Base-by-base conservation (phyloP, 37 sponge, comb jelly and placozoan genomes). In the Ianthella basta region DNA sequence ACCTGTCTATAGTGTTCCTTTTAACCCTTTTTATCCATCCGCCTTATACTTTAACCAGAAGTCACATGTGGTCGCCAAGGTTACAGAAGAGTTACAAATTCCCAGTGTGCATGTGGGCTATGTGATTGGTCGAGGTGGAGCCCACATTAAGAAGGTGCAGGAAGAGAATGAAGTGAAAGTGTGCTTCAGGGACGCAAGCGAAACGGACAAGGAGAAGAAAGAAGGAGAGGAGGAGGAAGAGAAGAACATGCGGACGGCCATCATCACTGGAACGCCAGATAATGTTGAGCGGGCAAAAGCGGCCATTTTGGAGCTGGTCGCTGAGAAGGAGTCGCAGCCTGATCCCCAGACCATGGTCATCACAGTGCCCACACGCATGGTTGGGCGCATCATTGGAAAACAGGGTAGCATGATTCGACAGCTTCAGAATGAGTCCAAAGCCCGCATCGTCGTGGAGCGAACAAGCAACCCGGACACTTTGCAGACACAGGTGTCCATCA, bases 381-480 rank as follows among this genome's bases (percentile, higher is more conserved):
- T 88, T 36, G 89, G 89, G 1, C 35, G 60, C 25, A 44, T 88
- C 59, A 88, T 88, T 68, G 89, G 89, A 4, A 79, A 83, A 55
- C 84, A 83, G 50, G 89, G 89, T 2, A 16, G 57, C 14, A 83
- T 59, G 16, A 84, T 88, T 32, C 29, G 80, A 25, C 20, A 63
- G 36, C 21, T 88, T 39, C 89, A 88, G 80, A 55, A 74, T 41
- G 84, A 88, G 80, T 79, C 84, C 20, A 84, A 84, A 0, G 84
- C 84, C 0, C 59, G 53, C 50, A 78, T 88, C 23, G 56, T 23
- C 0, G 41, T 80, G 18, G 63, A 79, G 27, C 55, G 56, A 0
- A 55, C 79, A 10, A 29, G 30, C 32, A 64, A 39, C 6, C 18
- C 68, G 15, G 36, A 53, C 20, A 38, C 24, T 18, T 5, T 29